Percentiles rank a stretch among this genome's conserved stretches.
These are phyloP conservation scores for Sphyrna mokarran DNA, from an alignment of 2,113 vertebrate genomes.

Conservation along the genomic window DNA sequence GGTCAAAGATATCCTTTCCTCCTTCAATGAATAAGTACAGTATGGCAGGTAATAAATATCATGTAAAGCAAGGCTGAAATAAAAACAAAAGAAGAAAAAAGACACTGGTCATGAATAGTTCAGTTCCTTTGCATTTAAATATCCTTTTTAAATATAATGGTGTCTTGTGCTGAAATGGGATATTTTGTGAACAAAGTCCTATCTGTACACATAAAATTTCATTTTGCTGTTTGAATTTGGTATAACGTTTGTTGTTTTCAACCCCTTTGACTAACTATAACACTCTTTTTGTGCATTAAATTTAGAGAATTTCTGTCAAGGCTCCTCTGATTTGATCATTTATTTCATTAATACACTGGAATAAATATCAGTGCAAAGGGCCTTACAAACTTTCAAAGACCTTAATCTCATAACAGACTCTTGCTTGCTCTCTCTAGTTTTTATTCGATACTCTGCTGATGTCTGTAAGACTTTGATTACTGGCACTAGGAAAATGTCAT, in stretches of 20 bases:
- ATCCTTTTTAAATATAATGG: background rate
- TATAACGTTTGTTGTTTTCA: conserved; percentile 11
- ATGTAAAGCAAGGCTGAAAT: background rate
- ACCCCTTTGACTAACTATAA: conserved; percentile 6
- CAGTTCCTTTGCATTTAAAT: background rate
- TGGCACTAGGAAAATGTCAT: background rate
- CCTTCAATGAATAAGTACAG: background rate
- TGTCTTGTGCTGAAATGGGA: background rate
- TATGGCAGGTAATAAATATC: background rate
- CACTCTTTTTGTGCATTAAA: background rate
- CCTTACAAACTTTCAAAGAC: conserved; percentile 4
- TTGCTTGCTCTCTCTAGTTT: background rate
- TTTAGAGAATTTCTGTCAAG: background rate
- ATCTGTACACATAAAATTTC: background rate
- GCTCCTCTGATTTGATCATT: background rate
- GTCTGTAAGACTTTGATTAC: background rate
- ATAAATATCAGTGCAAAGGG: background rate
- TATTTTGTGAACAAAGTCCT: background rate
- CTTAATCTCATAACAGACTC: background rate
- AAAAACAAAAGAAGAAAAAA: background rate
- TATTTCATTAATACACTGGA: background rate
- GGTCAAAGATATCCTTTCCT: background rate
- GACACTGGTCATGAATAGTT: background rate
- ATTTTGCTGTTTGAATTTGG: conserved; percentile 18
- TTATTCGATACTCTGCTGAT: background rate